Conservation (phyloP, 2,113 vertebrate genomes). For the Orycteropus afer region DNA sequence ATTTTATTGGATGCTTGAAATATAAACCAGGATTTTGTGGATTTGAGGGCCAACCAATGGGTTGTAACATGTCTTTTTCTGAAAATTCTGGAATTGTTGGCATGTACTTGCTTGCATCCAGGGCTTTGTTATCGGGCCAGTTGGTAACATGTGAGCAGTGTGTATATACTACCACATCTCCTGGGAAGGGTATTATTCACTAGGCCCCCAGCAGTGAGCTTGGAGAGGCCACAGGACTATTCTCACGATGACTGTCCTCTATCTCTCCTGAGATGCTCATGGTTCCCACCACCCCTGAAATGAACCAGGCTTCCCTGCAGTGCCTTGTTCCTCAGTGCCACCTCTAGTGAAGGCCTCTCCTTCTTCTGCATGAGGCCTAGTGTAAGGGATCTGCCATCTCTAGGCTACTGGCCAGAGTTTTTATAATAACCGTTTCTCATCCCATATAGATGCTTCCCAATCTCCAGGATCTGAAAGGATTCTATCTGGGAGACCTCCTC, state of each 20-base stretch:
- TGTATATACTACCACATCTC: neutral
- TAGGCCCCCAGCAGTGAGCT: neutral
- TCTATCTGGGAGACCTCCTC: neutral
- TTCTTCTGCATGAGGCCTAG: neutral
- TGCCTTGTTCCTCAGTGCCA: neutral
- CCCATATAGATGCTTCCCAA: neutral
- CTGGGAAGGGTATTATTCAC: neutral
- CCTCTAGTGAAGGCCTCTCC: neutral
- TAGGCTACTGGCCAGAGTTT: neutral
- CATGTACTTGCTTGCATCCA: neutral
- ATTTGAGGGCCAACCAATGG: neutral
- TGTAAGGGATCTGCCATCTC: neutral
- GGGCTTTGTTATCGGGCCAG: neutral
- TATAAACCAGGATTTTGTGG: neutral
- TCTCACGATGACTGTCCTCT: neutral
- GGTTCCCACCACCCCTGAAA: neutral
- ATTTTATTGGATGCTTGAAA: neutral
- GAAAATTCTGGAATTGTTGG: conserved; percentile 9
- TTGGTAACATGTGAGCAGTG: neutral
- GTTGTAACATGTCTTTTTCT: neutral
- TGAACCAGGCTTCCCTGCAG: neutral
- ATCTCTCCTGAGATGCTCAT: neutral
- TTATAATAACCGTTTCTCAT: neutral
- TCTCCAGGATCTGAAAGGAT: neutral
- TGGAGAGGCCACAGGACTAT: neutral